Conservation (phyloP, 2,888 invertebrate species). For the Nemurella pictetii region DNA sequence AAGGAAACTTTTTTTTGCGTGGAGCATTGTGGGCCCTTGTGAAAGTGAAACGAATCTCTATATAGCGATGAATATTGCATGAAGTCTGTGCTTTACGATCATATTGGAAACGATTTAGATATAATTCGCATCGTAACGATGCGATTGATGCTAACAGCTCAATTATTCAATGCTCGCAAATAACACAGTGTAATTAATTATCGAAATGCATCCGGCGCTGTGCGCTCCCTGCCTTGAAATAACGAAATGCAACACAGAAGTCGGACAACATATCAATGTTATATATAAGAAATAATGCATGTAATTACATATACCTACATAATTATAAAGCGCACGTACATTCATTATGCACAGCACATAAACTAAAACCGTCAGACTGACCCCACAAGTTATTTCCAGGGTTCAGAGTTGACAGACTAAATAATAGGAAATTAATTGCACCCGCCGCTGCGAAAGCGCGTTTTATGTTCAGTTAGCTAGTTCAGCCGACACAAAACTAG, state of each 20-base stretch:
- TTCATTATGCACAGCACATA: not conserved
- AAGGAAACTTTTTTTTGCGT: not conserved
- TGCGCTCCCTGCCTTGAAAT: not conserved
- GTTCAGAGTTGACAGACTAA: not conserved
- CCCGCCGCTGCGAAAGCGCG: not conserved
- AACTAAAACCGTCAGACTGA: not conserved
- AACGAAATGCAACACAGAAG: not conserved
- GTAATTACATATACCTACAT: not conserved
- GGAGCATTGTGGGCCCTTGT: not conserved
- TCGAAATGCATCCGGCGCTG: not conserved
- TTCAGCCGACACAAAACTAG: not conserved
- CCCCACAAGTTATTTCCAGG: not conserved
- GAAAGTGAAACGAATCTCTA: not conserved
- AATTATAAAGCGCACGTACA: not conserved
- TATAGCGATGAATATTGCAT: conserved; percentile 13
- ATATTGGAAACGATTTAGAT: not conserved
- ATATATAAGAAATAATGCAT: not conserved
- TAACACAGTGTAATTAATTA: not conserved
- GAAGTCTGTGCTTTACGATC: not conserved
- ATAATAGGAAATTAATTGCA: not conserved
- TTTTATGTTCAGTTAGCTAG: too few relatives aligned
- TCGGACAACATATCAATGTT: not conserved
- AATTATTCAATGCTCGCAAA: conserved; percentile 12
- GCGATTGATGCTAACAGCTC: conserved; percentile 5
- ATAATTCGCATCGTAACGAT: not conserved